These are phyloP conservation scores for Drosophila santomea DNA, from an alignment of 1,140 invertebrate genomes.

Conservation along the genomic window DNA sequence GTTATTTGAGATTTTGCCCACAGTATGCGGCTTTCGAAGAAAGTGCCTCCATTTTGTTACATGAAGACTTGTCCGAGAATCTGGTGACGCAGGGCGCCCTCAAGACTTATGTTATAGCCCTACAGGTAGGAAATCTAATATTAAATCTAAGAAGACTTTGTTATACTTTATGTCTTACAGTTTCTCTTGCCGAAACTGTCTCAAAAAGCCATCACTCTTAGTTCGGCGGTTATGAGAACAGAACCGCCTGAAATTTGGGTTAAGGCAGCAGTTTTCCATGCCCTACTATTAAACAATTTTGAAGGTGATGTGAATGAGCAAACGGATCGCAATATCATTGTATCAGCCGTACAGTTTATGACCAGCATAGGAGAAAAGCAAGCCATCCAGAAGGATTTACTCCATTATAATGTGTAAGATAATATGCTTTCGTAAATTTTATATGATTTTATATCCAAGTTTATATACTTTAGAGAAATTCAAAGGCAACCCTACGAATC, in stretches of 20 bases:
- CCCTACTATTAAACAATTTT: constrained; percentile 73
- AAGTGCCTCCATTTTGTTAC: constrained; percentile 64
- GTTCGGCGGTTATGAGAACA: constrained; percentile 59
- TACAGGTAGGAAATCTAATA: constrained; percentile 50
- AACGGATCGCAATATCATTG: constrained; percentile 69
- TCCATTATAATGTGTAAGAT: constrained; percentile 79
- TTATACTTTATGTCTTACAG: constrained; percentile 22
- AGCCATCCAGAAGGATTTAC: constrained; percentile 55
- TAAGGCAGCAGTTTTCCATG: constrained; percentile 62
- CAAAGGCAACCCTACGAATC: constrained; percentile 46
- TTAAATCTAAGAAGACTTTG: neutral
- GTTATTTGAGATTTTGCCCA: constrained; percentile 43
- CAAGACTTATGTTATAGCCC: constrained; percentile 62
- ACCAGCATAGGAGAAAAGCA: constrained; percentile 58
- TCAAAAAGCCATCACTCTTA: constrained; percentile 48
- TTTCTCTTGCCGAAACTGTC: constrained; percentile 63
- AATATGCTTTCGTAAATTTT: neutral
- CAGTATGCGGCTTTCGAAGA: constrained; percentile 74
- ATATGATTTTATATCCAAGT: neutral
- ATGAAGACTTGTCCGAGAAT: constrained; percentile 66
- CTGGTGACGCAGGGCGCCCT: constrained; percentile 53
- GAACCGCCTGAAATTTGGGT: constrained; percentile 65
- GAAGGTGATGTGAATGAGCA: constrained; percentile 71
- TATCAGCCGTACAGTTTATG: constrained; percentile 61
- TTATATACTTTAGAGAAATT: constrained; percentile 40